phyloP scores from a whole-genome alignment of 2,888 invertebrate species.

The Plagiodera versicolora region DNA sequence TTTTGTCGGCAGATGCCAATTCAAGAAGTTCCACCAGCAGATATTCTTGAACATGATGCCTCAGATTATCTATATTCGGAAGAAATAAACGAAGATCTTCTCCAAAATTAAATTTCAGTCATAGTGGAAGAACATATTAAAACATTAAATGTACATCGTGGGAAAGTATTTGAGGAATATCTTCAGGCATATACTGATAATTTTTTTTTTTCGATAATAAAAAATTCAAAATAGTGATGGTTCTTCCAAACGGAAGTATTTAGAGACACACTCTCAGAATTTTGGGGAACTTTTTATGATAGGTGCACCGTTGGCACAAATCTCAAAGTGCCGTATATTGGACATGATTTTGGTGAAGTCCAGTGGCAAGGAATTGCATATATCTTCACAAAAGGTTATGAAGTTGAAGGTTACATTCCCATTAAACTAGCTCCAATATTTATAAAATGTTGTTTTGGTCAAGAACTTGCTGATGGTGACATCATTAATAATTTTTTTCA shows the following conservation, averaged over 20 bases:
- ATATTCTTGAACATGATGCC: not conserved
- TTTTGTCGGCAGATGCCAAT: not conserved
- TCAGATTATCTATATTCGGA: not conserved
- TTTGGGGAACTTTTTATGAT: conserved; percentile 4
- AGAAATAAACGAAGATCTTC: not conserved
- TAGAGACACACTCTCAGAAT: conserved; percentile 4
- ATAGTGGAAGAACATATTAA: not conserved
- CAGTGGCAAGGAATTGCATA: conserved; percentile 15
- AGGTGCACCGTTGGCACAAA: not conserved
- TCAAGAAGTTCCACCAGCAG: not conserved
- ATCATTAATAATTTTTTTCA: conserved; percentile 7
- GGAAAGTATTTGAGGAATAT: conserved; percentile 1
- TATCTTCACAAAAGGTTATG: conserved; percentile 10
- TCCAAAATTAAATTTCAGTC: conserved; percentile 1
- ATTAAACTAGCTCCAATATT: conserved; percentile 16
- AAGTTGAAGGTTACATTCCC: conserved; percentile 10
- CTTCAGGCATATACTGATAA: not conserved
- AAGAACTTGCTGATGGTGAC: conserved; percentile 1
- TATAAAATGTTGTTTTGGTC: conserved; percentile 12
- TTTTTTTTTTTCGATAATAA: not conserved
- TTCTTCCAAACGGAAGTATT: conserved; percentile 1
- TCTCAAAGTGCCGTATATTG: not conserved
- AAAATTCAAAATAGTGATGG: not conserved
- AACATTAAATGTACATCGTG: not conserved
- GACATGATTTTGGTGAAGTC: conserved; percentile 2